Evolutionary conservation across 2,888 invertebrate genomes (phyloP).

Genomic region (Keiferia lycopersicella): DNA sequence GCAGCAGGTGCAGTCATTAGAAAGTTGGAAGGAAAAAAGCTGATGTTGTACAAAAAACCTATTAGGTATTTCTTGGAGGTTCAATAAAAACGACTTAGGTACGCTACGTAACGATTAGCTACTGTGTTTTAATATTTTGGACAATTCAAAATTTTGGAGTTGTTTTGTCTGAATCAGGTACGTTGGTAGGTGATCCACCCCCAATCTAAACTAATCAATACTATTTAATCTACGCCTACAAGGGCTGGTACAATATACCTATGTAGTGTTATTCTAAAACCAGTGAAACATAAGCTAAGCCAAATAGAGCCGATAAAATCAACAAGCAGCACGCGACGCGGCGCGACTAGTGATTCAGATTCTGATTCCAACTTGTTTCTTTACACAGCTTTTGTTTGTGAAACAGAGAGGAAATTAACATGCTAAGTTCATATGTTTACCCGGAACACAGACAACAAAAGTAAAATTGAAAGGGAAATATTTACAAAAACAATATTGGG

Average conservation of each 20-base stretch:
- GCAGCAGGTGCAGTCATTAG: background rate
- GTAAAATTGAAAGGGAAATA: conserved; percentile 4
- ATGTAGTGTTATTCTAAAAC: conserved; percentile 52
- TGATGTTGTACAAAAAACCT: too few species aligned
- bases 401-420: conserved; percentile 7
- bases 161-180: too few species aligned
- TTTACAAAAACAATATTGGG: conserved; percentile 4
- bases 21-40: background rate
- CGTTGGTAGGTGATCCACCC: too few species aligned
- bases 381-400: conserved; percentile 11
- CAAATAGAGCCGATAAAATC: conserved; percentile 53
- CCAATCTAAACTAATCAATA: too few species aligned
- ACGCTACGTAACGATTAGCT: too few species aligned
- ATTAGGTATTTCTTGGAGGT: too few species aligned
- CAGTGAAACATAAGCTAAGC: conserved; percentile 44
- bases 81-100: too few species aligned
- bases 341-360: conserved; percentile 31
- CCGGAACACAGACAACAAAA: background rate
- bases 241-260: conserved; percentile 15
- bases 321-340: conserved; percentile 46
- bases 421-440: conserved; percentile 14
- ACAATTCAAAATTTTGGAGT: too few species aligned
- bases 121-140: too few species aligned
- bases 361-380: conserved; percentile 39
- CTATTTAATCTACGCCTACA: too few species aligned